Percentiles rank a stretch among this genome's conserved stretches.
Conservation (phyloP, 2,113 vertebrate genomes). For the Opisthocomus hoazin region DNA sequence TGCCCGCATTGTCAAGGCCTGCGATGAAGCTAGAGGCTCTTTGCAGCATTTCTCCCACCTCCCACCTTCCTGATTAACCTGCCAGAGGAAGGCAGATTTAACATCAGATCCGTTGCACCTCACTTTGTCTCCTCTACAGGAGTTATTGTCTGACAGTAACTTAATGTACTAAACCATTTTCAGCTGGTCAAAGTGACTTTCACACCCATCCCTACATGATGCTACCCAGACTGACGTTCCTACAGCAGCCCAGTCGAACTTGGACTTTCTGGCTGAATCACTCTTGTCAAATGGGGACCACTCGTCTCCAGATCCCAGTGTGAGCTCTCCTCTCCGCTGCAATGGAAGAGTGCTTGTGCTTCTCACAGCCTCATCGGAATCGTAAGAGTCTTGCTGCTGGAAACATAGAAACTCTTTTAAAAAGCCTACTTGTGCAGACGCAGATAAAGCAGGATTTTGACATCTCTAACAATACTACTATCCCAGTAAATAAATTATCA, state of each 20-base stretch:
- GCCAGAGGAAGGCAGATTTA: not conserved
- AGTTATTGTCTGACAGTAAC: not conserved
- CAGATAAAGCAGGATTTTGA: not conserved
- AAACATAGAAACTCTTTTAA: not conserved
- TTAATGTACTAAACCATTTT: not conserved
- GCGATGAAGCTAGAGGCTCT: not conserved
- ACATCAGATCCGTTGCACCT: not conserved
- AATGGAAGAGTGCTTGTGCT: not conserved
- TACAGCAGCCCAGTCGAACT: not conserved
- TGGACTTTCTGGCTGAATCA: not conserved
- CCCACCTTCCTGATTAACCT: not conserved
- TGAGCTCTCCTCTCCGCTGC: not conserved
- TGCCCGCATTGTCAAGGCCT: too few species aligned
- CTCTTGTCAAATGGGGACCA: not conserved
- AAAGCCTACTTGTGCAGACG: not conserved
- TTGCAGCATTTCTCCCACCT: not conserved
- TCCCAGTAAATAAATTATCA: constrained; percentile 24
- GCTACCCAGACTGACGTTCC: not conserved
- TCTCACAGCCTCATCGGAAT: not conserved
- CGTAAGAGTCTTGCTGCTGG: not conserved
- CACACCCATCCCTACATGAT: not conserved
- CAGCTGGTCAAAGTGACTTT: not conserved
- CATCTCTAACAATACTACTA: not conserved
- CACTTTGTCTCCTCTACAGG: not conserved
- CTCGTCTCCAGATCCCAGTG: not conserved